Base-by-base conservation (phyloP, 2,888 invertebrate species). In the Hartigia nigra region DNA sequence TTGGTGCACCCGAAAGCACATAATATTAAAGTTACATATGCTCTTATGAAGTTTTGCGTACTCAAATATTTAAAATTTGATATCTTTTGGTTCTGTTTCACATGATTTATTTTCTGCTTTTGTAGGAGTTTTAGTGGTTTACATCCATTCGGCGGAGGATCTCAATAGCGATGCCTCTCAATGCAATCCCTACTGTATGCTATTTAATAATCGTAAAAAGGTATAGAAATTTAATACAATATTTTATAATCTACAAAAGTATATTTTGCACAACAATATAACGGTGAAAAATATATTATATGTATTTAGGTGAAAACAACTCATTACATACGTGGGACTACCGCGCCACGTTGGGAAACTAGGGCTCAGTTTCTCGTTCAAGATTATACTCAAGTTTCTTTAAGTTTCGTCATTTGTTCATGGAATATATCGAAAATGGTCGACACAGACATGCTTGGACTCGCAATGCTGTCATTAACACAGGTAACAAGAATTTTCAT, bases 111-210 rank as follows among this genome's bases (percentile, higher is more conserved):
- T 55, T 55, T 55, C 23, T 55, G 23, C 74, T 85, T 88, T 91
- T 85, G 81, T 91, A 87, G 93, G 93, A 35, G 93, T 93, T 69
- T 84, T 93, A 82, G 92, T 92, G 82, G 92, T 93, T 23, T 92
- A 92, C 84, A 91, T 93, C 78, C 93, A 93, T 86, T 91, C 92
- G 74, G 93, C 93, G n/a, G 91, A 91, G 75, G 92, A 92, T 84
- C 91, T 93, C 31, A 90, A 91, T 77, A 86, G 87, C 78, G 93
- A 93, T 81, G 87, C 87, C 75, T 88, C 90, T 4, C 90, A 90
- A 32, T 93, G 93, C 31, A 93, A 93, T 87, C 93, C 93, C 2
- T 93, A 93, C 83, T 93, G 93, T 85, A 91, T 93, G 81, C 86
- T 93, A n/a, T 93, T 93, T 88, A 92, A 91, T 85, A 93, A 93